Base-by-base conservation (phyloP, 2,888 invertebrate genomes). In the Abrostola triplasia region DNA sequence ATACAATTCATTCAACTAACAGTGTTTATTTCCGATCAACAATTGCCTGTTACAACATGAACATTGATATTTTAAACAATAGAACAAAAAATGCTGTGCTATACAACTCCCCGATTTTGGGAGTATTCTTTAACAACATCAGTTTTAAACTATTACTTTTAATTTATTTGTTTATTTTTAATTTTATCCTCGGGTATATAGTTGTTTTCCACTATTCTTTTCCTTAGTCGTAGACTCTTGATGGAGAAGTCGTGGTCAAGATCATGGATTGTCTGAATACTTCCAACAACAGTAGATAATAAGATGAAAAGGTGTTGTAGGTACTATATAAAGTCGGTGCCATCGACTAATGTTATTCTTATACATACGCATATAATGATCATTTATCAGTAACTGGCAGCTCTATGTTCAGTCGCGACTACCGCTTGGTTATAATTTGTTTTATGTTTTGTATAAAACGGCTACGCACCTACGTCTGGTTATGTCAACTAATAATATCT, bases 11-110 rank as follows among this genome's bases (percentile, higher is more conserved):
- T 53, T 47, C 12, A 0, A 9, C 36, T 58, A 50, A 12, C 36
- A 13, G 35, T 11, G 35, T 6, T 51, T 36, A 9, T 44, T 38
- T 7, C 6, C 8, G 9, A 47, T 48, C n/a, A 48, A 51, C 40
- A 55, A 36, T 68, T 9, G 5, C 50, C n/a, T 36, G 36, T 8
- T 0, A 13, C 10, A 38, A 48, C 6, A 51, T 48, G 51, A 13
- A 44, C 24, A 9, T 24, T 12, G 9, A 41, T 41, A 36, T 12
- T 36, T 50, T 35, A 41, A 12, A 48, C 11, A 42, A 36, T 13
- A 0, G 10, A 44, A 5, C 38, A 49, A 11, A 49, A 49, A 36
- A 24, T 24, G 24, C 24, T 24, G 24, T 24, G 24, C 24, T 2
- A 24, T 24, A 24, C 24, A 24, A 24, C 24, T 24, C 24, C 24